Evolutionary conservation across 1,140 invertebrate species (phyloP).

Genomic region (Littorina saxatilis): DNA sequence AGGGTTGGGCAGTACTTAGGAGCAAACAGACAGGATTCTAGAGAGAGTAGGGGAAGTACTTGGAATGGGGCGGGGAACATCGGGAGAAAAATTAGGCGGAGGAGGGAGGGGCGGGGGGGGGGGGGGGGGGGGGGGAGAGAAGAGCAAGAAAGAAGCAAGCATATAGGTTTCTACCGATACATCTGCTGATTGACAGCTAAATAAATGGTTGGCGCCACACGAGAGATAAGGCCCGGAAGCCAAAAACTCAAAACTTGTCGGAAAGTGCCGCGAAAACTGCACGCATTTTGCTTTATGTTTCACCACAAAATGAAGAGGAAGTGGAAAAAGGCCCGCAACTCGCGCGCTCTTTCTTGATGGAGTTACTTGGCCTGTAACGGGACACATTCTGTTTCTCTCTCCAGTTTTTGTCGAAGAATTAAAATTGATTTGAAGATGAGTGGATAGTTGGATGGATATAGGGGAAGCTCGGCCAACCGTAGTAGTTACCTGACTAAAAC

Average conservation of each 20-base stretch:
- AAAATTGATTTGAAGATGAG: too few relatives aligned
- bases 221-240: slow-evolving; percentile 20
- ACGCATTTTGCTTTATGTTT: slow-evolving; percentile 32
- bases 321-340: not conserved
- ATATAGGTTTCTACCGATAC: slow-evolving; percentile 15
- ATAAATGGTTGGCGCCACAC: slow-evolving; percentile 39
- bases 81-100: too few relatives aligned
- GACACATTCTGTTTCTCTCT: not conserved
- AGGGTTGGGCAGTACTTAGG: too few relatives aligned
- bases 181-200: slow-evolving; percentile 31
- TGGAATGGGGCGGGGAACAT: too few relatives aligned
- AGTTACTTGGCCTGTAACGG: not conserved
- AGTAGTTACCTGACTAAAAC: too few relatives aligned
- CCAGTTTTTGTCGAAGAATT: too few relatives aligned
- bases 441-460: not conserved
- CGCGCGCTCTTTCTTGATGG: not conserved
- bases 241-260: slow-evolving; percentile 15
- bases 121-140: too few relatives aligned
- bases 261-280: slow-evolving; percentile 20
- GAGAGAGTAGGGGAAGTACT: too few relatives aligned
- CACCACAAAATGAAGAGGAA: slow-evolving; percentile 23
- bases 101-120: too few relatives aligned
- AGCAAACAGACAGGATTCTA: too few relatives aligned
- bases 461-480: too few relatives aligned
- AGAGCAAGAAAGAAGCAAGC: not conserved